Percentiles rank a stretch among this genome's conserved stretches.
Conservation (phyloP, 2,113 vertebrate genomes). For the Catagonus wagneri region DNA sequence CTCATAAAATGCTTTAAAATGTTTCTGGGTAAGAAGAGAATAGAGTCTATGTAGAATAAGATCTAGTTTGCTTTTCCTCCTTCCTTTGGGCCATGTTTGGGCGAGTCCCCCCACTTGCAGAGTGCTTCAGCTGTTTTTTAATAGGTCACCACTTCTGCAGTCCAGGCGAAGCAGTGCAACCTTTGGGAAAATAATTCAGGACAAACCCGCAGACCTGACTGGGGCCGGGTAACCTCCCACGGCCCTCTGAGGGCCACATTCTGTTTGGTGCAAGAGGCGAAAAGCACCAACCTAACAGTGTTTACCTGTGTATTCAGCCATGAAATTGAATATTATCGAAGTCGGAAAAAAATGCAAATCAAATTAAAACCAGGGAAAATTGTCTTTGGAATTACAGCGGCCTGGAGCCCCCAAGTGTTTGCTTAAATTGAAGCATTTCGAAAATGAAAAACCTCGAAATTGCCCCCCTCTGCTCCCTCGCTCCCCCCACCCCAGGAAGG, state of each 20-base stretch:
- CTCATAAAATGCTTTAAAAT: background rate
- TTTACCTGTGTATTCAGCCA: constrained; percentile 81
- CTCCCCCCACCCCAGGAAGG: background rate
- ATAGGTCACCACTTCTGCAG: background rate
- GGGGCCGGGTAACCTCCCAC: background rate
- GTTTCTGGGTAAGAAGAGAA: background rate
- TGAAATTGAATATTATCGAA: constrained; percentile 84
- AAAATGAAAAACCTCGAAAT: constrained; percentile 61
- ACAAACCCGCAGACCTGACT: background rate
- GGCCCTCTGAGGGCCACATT: background rate
- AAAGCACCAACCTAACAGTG: constrained; percentile 50
- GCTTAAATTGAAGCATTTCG: constrained; percentile 61
- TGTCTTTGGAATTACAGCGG: constrained; percentile 77
- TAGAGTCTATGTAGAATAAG: background rate
- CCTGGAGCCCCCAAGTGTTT: constrained; percentile 67
- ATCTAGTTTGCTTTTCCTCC: background rate
- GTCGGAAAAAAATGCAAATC: constrained; percentile 76
- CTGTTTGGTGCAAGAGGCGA: constrained; percentile 54
- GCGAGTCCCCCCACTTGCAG: background rate
- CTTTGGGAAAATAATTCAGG: constrained; percentile 55
- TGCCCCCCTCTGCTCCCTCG: background rate
- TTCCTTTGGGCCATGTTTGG: background rate
- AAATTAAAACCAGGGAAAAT: constrained; percentile 77
- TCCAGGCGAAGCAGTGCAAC: background rate
- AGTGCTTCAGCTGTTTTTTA: background rate